A percentile compares a stretch with the other conserved stretches of the same genome.
These are phyloP conservation scores for Biston stratarius DNA, from an alignment of 2,888 invertebrate genomes.

Conservation along the genomic window DNA sequence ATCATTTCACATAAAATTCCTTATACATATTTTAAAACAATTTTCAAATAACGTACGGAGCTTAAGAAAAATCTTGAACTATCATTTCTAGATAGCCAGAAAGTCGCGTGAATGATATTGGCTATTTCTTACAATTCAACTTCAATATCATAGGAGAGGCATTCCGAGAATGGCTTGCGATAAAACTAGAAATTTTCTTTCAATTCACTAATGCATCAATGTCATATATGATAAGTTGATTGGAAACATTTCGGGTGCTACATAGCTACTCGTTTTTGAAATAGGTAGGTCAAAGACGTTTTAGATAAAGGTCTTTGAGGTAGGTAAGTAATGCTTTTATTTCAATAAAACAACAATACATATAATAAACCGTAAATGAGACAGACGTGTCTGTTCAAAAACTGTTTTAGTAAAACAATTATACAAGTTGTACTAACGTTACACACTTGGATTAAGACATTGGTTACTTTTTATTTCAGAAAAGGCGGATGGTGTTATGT, in stretches of 20 bases:
- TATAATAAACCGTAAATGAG: too few species aligned
- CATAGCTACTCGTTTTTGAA: too few species aligned
- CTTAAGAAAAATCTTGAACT: conserved; percentile 7
- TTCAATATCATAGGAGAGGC: conserved; percentile 28
- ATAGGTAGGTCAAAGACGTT: neutral
- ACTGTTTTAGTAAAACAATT: too few species aligned
- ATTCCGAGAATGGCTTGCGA: conserved; percentile 11
- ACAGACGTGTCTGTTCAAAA: too few species aligned
- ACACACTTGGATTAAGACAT: too few species aligned
- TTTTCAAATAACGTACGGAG: conserved; percentile 13
- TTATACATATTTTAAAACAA: conserved; percentile 9
- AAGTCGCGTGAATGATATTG: conserved; percentile 21
- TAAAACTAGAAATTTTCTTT: conserved; percentile 13
- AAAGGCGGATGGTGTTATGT: too few species aligned
- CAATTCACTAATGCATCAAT: conserved; percentile 27
- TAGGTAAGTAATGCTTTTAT: neutral
- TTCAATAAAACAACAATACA: too few species aligned
- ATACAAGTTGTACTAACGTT: too few species aligned
- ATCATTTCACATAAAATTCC: conserved; percentile 2
- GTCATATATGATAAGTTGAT: conserved; percentile 13
- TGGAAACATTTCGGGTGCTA: neutral
- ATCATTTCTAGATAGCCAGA: conserved; percentile 6
- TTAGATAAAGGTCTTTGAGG: neutral
- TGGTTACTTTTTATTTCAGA: too few species aligned
- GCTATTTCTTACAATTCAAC: conserved; percentile 29